Evolutionary conservation across 92 coral and sea anemone genomes (phyloP).

Genomic region (Porites evermanni): DNA sequence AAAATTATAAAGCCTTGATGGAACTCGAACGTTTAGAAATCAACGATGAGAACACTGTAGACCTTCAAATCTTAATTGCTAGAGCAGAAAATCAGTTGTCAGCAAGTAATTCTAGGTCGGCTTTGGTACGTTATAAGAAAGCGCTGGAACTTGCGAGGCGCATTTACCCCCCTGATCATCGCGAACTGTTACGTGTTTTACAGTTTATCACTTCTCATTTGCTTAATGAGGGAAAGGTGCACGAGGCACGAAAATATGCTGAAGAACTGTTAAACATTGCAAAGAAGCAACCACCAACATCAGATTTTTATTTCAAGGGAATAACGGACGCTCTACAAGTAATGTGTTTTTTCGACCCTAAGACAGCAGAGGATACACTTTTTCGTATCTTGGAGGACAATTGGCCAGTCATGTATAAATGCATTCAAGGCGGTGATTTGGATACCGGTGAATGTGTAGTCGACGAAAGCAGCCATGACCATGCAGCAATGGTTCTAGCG

Average conservation of each 20-base stretch:
- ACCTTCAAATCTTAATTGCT: background rate
- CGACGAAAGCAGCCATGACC: conserved; percentile 12
- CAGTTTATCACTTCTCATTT: too few relatives aligned
- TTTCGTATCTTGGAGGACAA: background rate
- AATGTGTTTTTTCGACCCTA: background rate
- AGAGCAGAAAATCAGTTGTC: background rate
- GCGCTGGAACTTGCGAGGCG: too few relatives aligned
- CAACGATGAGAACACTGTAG: background rate
- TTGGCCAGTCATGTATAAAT: background rate
- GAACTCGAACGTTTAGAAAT: background rate
- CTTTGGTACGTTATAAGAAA: too few relatives aligned
- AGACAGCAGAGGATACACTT: background rate
- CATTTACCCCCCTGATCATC: too few relatives aligned
- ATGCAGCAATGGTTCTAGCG: background rate
- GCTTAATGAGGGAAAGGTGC: too few relatives aligned
- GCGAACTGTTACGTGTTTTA: too few relatives aligned
- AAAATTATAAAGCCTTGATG: conserved; percentile 7
- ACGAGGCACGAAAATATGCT: background rate
- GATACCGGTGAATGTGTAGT: background rate
- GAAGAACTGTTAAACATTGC: background rate
- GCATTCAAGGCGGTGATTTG: background rate
- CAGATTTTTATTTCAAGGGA: conserved; percentile 3
- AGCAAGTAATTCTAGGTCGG: too few relatives aligned
- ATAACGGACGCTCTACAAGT: background rate
- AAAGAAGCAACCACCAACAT: background rate